These are phyloP conservation scores for Neria commutata DNA, from an alignment of 2,888 invertebrate genomes.

Conservation along the genomic window DNA sequence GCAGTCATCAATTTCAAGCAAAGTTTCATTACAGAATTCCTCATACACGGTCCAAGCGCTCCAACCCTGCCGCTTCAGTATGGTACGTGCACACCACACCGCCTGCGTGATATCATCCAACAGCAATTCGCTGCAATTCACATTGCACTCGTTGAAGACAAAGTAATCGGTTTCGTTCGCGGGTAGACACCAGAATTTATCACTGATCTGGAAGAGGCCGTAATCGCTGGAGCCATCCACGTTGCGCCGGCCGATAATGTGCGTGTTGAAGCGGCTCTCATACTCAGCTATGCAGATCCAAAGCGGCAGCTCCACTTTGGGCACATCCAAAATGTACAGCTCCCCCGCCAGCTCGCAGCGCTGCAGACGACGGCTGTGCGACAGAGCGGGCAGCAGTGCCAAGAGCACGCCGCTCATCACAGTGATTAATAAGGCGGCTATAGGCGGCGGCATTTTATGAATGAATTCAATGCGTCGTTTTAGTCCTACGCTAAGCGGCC, in stretches of 20 bases:
- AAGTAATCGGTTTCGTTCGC: constrained; percentile 36
- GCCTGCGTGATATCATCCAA: constrained; percentile 53
- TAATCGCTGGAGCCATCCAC: constrained; percentile 63
- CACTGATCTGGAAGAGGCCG: constrained; percentile 60
- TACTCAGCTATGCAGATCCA: constrained; percentile 56
- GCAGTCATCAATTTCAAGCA: constrained; percentile 38
- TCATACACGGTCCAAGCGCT: constrained; percentile 55
- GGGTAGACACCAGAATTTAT: constrained; percentile 58
- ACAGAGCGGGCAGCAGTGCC: constrained; percentile 12
- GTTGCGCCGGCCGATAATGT: constrained; percentile 62
- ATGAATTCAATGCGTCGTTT: not conserved
- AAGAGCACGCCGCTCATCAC: constrained; percentile 13
- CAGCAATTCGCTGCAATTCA: constrained; percentile 52
- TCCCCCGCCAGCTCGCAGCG: constrained; percentile 53
- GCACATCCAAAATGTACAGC: constrained; percentile 54
- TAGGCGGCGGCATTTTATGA: too few species aligned
- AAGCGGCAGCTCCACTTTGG: constrained; percentile 46
- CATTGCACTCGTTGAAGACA: constrained; percentile 53
- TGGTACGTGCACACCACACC: constrained; percentile 50
- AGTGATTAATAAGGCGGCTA: too few species aligned
- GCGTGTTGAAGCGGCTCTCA: constrained; percentile 61
- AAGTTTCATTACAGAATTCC: constrained; percentile 51
- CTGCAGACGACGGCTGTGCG: constrained; percentile 39
- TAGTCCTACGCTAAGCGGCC: not conserved
- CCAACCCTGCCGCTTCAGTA: constrained; percentile 56